Evolutionary conservation across 2,113 vertebrate genomes (phyloP), one percentile per base, ranked within the genome.

Genomic region (Phainopepla nitens): DNA sequence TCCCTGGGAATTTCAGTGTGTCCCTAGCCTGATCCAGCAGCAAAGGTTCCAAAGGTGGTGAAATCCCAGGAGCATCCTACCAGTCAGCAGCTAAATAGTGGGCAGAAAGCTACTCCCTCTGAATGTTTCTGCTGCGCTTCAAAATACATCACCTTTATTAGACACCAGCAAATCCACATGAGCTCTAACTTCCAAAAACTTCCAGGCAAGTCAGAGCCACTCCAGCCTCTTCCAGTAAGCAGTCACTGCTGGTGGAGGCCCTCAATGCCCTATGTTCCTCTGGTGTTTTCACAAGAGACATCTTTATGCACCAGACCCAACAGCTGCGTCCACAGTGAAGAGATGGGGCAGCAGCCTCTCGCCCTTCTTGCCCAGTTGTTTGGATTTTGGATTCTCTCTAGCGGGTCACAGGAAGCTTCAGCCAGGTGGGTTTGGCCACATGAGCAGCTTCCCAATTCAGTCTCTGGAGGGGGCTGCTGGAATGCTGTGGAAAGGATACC

Each of bases 171-270:
- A 87, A 77, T 50, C 33, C 50, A 75, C 11, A 10, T 0, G 7
- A 28, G n/a, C 13, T 83, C 60, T 66, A 78, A 56, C 2, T 60
- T 66, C 65, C 22, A 47, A 51, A 87, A 78, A 33, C 12, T 14
- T 45, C 9, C 23, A 11, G 0, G 0, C 6, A 70, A 78, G n/a
- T 13, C 33, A 29, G 27, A 56, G 29, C n/a, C 6, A 13, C 20
- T 70, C 25, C 75, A 66, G 36, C 42, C n/a, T 80, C 11, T 45
- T 47, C 25, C 39, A 83, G 68, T 9, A 29, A n/a, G 23, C 29
- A 36, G 18, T 20, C 3, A 0, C 13, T 87, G 23, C 4, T 44
- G 19, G 9, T 22, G 28, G 28, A 36, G 17, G 21, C 54, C 35
- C 62, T 35, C 18, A 39, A 0, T 6, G 23, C 25, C 49, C 3